A percentile compares a stretch with the other conserved stretches of the same genome.
These are phyloP conservation scores for Aleadryas rufinucha DNA, from an alignment of 2,113 vertebrate species.

Conservation along the genomic window DNA sequence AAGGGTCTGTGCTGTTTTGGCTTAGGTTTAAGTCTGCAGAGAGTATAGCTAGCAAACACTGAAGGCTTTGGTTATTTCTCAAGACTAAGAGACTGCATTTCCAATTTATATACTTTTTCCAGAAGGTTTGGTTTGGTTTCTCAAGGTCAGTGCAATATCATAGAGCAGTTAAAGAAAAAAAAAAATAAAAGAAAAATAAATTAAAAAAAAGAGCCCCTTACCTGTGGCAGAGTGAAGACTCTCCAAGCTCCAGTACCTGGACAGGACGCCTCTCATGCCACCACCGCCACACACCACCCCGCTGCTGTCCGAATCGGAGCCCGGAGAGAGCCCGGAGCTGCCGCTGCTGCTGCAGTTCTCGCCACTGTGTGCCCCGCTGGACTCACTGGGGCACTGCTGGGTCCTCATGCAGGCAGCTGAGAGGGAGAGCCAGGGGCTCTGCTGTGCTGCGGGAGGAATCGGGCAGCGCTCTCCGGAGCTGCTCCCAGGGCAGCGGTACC, in stretches of 20 bases:
- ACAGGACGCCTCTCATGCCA: conserved; percentile 86
- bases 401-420: conserved; percentile 77
- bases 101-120: neutral
- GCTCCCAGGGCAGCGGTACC: conserved; percentile 48
- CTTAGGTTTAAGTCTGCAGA: neutral
- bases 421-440: conserved; percentile 69
- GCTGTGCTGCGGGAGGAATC: neutral
- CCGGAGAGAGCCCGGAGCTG: conserved; percentile 85
- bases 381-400: conserved; percentile 85
- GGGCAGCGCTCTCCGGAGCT: neutral
- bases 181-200: rapidly evolving
- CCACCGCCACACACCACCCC: conserved; percentile 77
- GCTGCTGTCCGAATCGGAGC: conserved; percentile 89
- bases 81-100: neutral
- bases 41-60: neutral
- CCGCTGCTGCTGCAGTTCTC: conserved; percentile 87
- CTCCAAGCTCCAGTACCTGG: conserved; percentile 94
- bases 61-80: neutral
- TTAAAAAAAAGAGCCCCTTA: conserved; percentile 55
- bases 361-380: conserved; percentile 77
- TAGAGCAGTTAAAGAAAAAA: neutral
- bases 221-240: conserved; percentile 93
- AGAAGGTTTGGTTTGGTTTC: neutral
- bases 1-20: neutral
- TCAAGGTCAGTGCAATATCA: conserved; percentile 67